Base-by-base conservation (phyloP, 2,888 invertebrate genomes). In the Drosophila putrida region DNA sequence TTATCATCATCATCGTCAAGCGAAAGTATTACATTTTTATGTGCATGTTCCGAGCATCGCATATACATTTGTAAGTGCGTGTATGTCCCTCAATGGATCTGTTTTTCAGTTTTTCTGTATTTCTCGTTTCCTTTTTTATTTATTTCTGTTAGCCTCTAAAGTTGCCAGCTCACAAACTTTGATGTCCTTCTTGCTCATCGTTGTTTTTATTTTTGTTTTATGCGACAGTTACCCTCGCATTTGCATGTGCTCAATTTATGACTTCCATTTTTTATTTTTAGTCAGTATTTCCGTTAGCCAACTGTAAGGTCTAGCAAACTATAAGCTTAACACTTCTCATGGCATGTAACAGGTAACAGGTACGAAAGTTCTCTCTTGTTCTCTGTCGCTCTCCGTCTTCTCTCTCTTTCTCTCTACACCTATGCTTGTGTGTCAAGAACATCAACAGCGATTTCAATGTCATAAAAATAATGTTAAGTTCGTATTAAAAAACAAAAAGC, bases 1-100 rank as follows among this genome's bases (percentile, higher is more conserved):
- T 85, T 78, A 85, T 88, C 88, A 88, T 85, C 82, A 79, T 82
- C 80, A 67, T 77, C 62, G 46, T 66, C 54, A 63, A 28, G 72
- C 69, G 47, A 77, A 77, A 80, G 83, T 82, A 86, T 77, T 82
- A 86, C 85, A 75, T 69, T 81, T 85, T 82, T 78, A 80, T 78
- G 79, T 69, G 64, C 59, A 57, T 72, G 75, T 80, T 51, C 35
- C 49, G 27, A 53, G 65, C 36, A 69, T 55, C 33, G 13, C 65
- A 73, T 47, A 62, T 57, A 63, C 58, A 58, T 51, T 53, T 65
- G 51, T 46, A 57, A 35, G 46, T 66, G 27, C 39, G 46, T 54
- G 33, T 66, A 35, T 70, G 58, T 58, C 27, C 65, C 47, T 64
- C 61, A 50, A 64, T 59, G 74, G 50, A 49, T 75, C 58, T 69